Evolutionary conservation across 2,797 vertebrate species (phyloP), one percentile per base, ranked within the genome.

Genomic region (Hoplostethus atlanticus): DNA sequence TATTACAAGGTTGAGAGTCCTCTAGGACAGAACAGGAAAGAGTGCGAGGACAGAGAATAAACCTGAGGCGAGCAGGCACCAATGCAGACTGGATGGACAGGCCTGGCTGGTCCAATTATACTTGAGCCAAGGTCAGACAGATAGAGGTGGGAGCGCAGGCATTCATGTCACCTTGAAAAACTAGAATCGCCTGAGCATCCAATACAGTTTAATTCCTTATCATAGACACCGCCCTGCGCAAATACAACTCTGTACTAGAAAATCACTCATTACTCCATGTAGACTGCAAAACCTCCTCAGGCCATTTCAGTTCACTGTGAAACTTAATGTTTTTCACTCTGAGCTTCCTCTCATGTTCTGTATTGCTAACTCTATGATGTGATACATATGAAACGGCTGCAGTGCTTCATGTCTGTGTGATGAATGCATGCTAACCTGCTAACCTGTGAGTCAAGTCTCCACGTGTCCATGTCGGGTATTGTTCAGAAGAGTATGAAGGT

Each of bases 61-160:
- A 85, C 70, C 40, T 57, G 62, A 64, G 68, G 71, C 64, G 68
- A 10, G 40, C 73, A 68, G 73, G 50, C 76, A 79, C 64, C 72
- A 70, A 54, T 46, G 64, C 53, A 71, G 56, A 75, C 64, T 66
- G 70, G 73, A 86, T 70, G 70, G 77, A 86, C 81, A 79, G 73
- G 62, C 38, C 73, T 81, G 76, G 75, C 74, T 70, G 54, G 67
- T 81, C 86, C 84, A 91, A 84, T 93, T 92, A 85, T 78, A 68
- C 61, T 64, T 66, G 59, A 89, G 71, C 69, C 31, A 73, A 89
- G 84, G 82, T 85, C 78, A 77, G 53, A 31, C 67, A 66, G 76
- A 83, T 72, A 66, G 68, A 79, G 21, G 59, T 64, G 53, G 71
- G 31, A 68, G 83, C 60, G 52, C 68, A 76, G 63, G 67, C 55